Base-by-base conservation (phyloP, 2,888 invertebrate genomes). In the Pollenia amentaria region DNA sequence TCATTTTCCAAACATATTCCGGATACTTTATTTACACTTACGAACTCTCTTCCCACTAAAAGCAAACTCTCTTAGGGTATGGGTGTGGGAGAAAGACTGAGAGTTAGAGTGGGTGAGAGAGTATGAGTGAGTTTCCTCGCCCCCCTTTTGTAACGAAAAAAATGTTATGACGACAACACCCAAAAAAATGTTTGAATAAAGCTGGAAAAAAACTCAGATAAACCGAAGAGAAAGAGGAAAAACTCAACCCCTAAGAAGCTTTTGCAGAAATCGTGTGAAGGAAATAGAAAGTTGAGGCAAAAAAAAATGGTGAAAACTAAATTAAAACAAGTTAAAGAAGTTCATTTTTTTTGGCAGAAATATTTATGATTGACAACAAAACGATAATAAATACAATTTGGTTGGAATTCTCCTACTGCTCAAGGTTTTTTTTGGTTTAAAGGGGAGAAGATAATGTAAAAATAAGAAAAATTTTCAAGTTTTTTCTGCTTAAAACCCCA, bases 151-250 rank as follows among this genome's bases (percentile, higher is more conserved):
- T 29, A 6, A n/a, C 1, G 53, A 6, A 12, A 16, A 67, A 67
- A n/a, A 40, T 77, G 55, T 4, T 40, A 46, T 60, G 73, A 67
- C 72, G 53, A 55, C 40, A 72, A 81, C 14, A 70, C 57, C 75
- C 55, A 60, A 67, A 18, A 48, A 4, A 1, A 60, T 4, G 57
- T 2, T 11, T 9, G 21, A 69, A 18, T 14, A n/a, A 29, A 44
- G 48, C 14, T 9, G 62, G 29, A 46, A 14, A 11, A 16, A 21
- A 48, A 48, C 44, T 46, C 21, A 69, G n/a, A 57, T 62, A 14
- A 69, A 40, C 60, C 12, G 7, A 16, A 18, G 29, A 29, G 29
- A 6, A 29, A 29, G 6, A 18, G 18, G 44, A 46, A 7, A 42
- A 70, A 79, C 29, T 29, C 62, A 64, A 62, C 62, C 70, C 53